Base-by-base conservation (phyloP, 53 echinoderm and acorn worm species). In the Echinarachnius parma region DNA sequence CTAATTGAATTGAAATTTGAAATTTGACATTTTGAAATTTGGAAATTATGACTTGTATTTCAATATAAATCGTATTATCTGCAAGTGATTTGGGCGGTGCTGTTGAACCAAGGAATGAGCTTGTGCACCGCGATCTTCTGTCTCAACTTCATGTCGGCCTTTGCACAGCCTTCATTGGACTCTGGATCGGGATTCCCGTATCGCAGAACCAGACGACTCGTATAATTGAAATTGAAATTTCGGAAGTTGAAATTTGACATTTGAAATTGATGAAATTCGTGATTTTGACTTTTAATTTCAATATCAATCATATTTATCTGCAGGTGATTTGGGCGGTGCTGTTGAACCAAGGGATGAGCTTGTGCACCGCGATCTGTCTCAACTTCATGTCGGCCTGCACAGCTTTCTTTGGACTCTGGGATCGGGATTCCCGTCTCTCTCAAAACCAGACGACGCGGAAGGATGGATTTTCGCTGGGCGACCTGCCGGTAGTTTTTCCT, bases 381-480 rank as follows among this genome's bases (percentile, higher is more conserved):
- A 93, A 93, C 45, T 72, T 93, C 32, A n/a, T 86, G 18, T 89
- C 89, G 10, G 89, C 93, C 0, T 50, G 83, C 56, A 66, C 81
- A 11, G 86, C 86, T 9, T 77, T 93, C 34, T 1, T 83, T 3
- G 93, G 93, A 3, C 75, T 93, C 10, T 77, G 77, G 24, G 75
- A 86, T 34, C 89, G 93, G 1, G 76, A 89, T 28, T 63, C 83
- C 5, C 84, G 0, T 3, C 13, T 91, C 36, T 80, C 76, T 3
- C 29, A 59, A 2, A 46, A 63, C 0, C 31, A 79, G 50, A 22
- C 35, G 16, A 81, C 33, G 5, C 60, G 81, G 31, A 71, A 3
- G 77, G 86, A 58, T 93, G 93, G 93, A 93, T 93, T 28, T 93
- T 93, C 62, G 93, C 93, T 16, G 78, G 78, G 9, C n/a, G n/a